These are phyloP conservation scores for Philaenus spumarius DNA, from an alignment of 1,140 invertebrate genomes.

Conservation along the genomic window DNA sequence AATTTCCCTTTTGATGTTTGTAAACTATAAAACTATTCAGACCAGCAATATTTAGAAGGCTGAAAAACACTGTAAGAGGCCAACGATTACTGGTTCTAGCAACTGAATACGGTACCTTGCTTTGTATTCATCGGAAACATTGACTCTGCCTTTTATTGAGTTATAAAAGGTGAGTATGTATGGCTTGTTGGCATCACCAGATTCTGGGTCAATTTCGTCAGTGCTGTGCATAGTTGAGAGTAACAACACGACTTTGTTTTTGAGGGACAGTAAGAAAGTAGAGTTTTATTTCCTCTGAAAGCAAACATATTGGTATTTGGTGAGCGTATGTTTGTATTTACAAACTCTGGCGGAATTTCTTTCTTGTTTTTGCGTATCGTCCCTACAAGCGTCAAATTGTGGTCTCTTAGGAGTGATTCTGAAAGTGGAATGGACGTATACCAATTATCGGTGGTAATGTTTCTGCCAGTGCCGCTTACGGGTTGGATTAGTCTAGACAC, in stretches of 20 bases:
- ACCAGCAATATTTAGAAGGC: conserved; percentile 30
- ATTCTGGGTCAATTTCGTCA: conserved; percentile 24
- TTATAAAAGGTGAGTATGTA: conserved; percentile 38
- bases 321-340: conserved; percentile 6
- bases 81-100: conserved; percentile 26
- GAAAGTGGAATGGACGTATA: conserved; percentile 31
- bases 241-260: not conserved
- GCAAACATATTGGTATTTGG: conserved; percentile 20
- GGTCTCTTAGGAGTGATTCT: not conserved
- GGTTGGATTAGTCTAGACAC: conserved; percentile 26
- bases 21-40: conserved; percentile 23
- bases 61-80: conserved; percentile 30
- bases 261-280: conserved; percentile 5
- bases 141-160: conserved; percentile 39
- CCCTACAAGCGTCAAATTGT: conserved; percentile 28
- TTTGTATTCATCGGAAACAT: no score
- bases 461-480: conserved; percentile 26
- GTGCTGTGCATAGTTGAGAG: not conserved
- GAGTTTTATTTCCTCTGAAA: conserved; percentile 17
- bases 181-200: conserved; percentile 29
- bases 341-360: conserved; percentile 31
- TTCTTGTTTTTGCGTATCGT: conserved; percentile 38
- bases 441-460: conserved; percentile 34
- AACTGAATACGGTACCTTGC: conserved; percentile 22
- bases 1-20: no score